phyloP scores from a whole-genome alignment of 2,113 vertebrate species.

The Sisor rabdophorus region DNA sequence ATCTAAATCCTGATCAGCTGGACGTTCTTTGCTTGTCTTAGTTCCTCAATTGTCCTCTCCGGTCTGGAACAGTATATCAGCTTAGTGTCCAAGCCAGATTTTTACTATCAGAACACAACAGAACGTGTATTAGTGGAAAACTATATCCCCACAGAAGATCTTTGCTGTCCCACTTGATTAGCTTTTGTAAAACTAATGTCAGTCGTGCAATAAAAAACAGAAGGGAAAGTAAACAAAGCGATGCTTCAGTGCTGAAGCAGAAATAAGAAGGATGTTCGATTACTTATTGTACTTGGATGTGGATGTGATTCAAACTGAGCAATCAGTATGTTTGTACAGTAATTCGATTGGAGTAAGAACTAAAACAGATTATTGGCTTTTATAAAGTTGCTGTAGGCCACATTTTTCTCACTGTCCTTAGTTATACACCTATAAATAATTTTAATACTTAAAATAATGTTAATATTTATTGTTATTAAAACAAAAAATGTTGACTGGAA shows the following conservation, averaged over 20 bases:
- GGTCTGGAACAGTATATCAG: slow-evolving; percentile 22
- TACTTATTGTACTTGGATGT: slow-evolving; percentile 20
- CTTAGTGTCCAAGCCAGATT: slow-evolving; percentile 21
- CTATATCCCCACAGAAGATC: slow-evolving; percentile 37
- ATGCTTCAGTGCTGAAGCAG: not conserved
- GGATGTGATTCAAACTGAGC: slow-evolving; percentile 33
- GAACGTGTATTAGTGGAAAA: slow-evolving; percentile 42
- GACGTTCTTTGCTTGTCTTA: slow-evolving; percentile 67
- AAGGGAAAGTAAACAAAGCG: slow-evolving; percentile 24
- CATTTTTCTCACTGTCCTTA: slow-evolving; percentile 44
- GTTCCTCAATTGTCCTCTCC: slow-evolving; percentile 6
- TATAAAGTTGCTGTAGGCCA: slow-evolving; percentile 49
- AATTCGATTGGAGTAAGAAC: slow-evolving; percentile 30
- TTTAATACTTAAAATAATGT: slow-evolving; percentile 39
- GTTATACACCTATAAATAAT: slow-evolving; percentile 41
- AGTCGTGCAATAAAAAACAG: slow-evolving; percentile 32
- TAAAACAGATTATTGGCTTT: slow-evolving; percentile 48
- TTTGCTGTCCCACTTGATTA: slow-evolving; percentile 32
- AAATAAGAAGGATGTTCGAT: slow-evolving; percentile 2
- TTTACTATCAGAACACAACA: slow-evolving; percentile 36
- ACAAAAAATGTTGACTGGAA: slow-evolving; percentile 44
- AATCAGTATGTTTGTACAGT: slow-evolving; percentile 42
- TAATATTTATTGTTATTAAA: slow-evolving; percentile 67
- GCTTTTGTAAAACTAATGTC: slow-evolving; percentile 29
- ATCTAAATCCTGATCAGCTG: slow-evolving; percentile 66